These are phyloP conservation scores for Drosophila nikananu DNA, from an alignment of 1,140 invertebrate genomes.

Conservation along the genomic window DNA sequence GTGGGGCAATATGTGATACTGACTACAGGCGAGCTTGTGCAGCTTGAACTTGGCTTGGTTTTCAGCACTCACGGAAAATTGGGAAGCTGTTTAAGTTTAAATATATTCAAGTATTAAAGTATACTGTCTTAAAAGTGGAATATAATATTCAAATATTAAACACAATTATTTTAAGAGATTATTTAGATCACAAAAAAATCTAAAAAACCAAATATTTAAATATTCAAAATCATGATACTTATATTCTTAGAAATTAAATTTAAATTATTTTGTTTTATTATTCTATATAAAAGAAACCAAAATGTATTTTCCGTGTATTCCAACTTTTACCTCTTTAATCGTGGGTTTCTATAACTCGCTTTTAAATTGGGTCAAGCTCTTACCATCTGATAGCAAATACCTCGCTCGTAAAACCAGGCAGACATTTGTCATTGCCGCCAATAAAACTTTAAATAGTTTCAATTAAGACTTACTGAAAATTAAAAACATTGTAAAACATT, in stretches of 20 bases:
- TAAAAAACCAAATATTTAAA: too few species aligned
- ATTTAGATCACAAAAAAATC: neutral
- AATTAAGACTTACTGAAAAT: neutral
- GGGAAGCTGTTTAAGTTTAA: too few species aligned
- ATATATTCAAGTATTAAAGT: neutral
- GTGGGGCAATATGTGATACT: slow-evolving; percentile 1
- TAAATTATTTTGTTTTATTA: too few species aligned
- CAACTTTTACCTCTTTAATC: slow-evolving; percentile 5
- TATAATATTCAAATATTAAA: neutral
- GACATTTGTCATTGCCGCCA: slow-evolving; percentile 2
- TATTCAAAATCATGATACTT: neutral
- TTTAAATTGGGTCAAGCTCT: slow-evolving; percentile 3
- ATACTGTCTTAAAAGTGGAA: neutral
- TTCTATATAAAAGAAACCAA: neutral
- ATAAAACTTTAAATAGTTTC: neutral
- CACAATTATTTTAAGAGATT: neutral
- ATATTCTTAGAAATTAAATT: neutral
- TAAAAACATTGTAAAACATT: neutral
- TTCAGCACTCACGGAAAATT: neutral
- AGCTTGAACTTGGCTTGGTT: neutral
- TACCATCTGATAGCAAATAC: neutral
- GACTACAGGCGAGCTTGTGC: neutral
- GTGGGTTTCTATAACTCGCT: neutral
- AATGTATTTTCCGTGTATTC: slow-evolving; percentile 3
- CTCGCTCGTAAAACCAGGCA: neutral